Evolutionary conservation across 1,140 invertebrate species (phyloP), one percentile per base, ranked within the genome.

Genomic region (Microplitis mediator): DNA sequence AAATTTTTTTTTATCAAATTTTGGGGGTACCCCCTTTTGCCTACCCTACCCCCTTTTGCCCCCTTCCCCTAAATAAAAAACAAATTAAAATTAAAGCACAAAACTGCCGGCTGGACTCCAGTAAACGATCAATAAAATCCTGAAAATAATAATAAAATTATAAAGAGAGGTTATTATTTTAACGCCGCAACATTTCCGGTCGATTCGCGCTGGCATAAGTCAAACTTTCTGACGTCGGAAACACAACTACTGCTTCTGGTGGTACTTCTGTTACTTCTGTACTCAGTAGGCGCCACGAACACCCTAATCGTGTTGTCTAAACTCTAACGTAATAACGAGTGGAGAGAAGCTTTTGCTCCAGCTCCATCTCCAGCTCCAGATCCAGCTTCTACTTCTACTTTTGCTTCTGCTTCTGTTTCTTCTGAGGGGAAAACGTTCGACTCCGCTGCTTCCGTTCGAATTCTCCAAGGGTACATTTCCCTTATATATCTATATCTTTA

Each of bases 391-490:
- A n/a, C n/a, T n/a, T n/a, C n/a, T n/a, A n/a, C n/a, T n/a, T n/a
- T n/a, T n/a, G n/a, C 39, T 45, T 11, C 39, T 45, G 39, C 39
- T 45, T 11, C 39, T 45, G 6, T 45, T 9, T 6, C 39, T 9
- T 6, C 39, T 45, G 62, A 50, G 60, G 52, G 61, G 51, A 35
- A 56, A 63, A 16, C 64, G 70, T 72, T 72, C 70, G 62, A 66
- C 64, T 64, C 63, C 45, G 63, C 54, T 72, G 64, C 70, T 72
- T 72, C 63, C 70, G 63, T 72, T 72, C 60, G 70, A 72, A 72
- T 72, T 72, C 70, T 72, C 70, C 52, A 34, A 72, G 70, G 70
- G 63, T 14, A 71, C 50, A 58, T 51, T 51, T 16, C 31, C 50
- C 11, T 31, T 58, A 63, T 35, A 23, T 34, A 64, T 4, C 65